Evolutionary conservation across 1,140 invertebrate genomes (phyloP).

Genomic region (Drosophila carrolli): DNA sequence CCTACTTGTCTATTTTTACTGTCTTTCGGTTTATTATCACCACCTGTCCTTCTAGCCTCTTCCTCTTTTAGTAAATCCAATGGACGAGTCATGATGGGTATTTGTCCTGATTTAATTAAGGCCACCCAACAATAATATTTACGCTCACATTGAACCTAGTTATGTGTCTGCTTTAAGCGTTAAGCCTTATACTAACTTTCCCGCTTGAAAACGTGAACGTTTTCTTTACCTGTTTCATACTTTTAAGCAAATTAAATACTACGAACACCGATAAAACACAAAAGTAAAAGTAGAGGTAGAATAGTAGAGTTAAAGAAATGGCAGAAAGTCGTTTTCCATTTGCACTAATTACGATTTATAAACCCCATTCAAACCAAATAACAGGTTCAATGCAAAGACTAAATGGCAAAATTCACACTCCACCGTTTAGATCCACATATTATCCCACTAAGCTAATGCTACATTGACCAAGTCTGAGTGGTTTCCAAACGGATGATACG

Average conservation of each 20-base stretch:
- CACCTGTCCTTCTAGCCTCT: constrained; percentile 6
- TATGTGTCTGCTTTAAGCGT: neutral
- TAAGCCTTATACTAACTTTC: neutral
- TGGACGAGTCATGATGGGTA: constrained; percentile 3
- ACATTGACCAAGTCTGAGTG: constrained; percentile 16
- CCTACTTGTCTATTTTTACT: constrained; percentile 53
- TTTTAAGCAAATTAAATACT: too few relatives aligned
- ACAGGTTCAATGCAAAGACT: neutral
- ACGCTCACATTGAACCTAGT: neutral
- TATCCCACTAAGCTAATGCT: constrained; percentile 6
- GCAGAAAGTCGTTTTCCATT: too few relatives aligned
- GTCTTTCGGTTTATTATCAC: constrained; percentile 40
- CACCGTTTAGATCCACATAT: neutral
- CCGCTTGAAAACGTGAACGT: too few relatives aligned
- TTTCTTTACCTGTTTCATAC: too few relatives aligned
- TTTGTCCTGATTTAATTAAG: constrained; percentile 34
- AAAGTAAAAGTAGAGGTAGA: too few relatives aligned
- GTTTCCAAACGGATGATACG: constrained; percentile 20
- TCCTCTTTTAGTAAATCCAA: constrained; percentile 6
- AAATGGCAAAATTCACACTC: constrained; percentile 2
- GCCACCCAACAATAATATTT: neutral
- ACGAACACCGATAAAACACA: too few relatives aligned
- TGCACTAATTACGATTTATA: too few relatives aligned
- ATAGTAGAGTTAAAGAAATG: too few relatives aligned
- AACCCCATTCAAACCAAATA: neutral